Conservation (phyloP, 2,113 vertebrate genomes). For the Coturnix japonica region DNA sequence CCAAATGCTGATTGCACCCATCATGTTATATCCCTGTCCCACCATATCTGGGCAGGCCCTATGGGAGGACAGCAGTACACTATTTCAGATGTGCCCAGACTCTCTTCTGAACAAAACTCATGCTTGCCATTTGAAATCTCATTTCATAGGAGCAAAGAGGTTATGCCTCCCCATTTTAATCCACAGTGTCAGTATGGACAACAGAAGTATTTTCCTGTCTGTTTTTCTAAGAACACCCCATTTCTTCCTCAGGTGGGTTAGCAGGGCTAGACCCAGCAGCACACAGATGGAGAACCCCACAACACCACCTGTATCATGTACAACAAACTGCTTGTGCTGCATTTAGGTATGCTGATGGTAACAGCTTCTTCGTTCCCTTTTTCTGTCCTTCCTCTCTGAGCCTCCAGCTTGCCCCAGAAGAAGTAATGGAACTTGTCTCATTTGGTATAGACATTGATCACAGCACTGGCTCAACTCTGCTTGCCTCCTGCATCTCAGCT, state of each 20-base stretch:
- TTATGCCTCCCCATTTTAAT: background rate
- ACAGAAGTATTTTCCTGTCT: background rate
- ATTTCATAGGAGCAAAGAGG: background rate
- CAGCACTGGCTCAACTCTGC: background rate
- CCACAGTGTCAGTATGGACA: background rate
- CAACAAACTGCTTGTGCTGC: rapidly evolving
- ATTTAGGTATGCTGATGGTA: background rate
- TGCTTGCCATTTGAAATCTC: background rate
- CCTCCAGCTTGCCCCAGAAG: background rate
- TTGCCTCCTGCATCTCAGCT: background rate
- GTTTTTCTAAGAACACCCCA: background rate
- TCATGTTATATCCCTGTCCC: rapidly evolving
- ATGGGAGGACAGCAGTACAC: background rate
- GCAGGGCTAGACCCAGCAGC: background rate
- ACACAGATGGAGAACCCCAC: background rate
- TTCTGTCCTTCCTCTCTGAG: background rate
- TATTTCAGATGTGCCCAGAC: background rate
- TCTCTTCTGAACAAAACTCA: background rate
- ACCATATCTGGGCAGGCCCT: background rate
- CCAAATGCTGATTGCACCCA: background rate
- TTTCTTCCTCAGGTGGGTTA: background rate
- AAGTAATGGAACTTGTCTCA: background rate
- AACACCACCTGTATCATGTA: background rate
- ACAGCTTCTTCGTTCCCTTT: background rate
- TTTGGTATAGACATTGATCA: background rate